A percentile compares a stretch with the other conserved stretches of the same genome.
Evolutionary conservation across 1,140 invertebrate genomes (phyloP).

Genomic region (Idris sp.): DNA sequence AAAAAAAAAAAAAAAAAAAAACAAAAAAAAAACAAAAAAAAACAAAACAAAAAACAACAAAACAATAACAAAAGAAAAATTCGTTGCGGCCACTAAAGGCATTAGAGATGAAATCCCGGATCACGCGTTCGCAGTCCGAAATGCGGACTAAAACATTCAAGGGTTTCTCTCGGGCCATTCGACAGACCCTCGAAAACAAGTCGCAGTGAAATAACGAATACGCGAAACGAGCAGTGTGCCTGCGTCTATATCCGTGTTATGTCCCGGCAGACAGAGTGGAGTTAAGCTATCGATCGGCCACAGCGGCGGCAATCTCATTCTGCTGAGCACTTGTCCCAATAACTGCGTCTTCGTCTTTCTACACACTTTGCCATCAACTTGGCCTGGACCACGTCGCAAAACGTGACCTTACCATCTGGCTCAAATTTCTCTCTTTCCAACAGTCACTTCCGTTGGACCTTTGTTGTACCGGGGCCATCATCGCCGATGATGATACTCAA

Average conservation of each 20-base stretch:
- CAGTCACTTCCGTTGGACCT: slow-evolving; percentile 40
- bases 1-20: too few relatives aligned
- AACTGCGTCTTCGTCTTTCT: slow-evolving; percentile 51
- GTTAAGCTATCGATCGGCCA: slow-evolving; percentile 76
- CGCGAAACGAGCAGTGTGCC: slow-evolving; percentile 49
- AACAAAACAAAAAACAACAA: too few relatives aligned
- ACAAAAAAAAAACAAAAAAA: too few relatives aligned
- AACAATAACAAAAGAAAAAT: too few relatives aligned
- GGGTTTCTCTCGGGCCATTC: slow-evolving; percentile 48
- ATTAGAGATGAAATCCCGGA: slow-evolving; percentile 42
- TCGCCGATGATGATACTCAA: slow-evolving; percentile 43
- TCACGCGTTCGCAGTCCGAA: slow-evolving; percentile 34
- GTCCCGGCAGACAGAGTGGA: slow-evolving; percentile 71
- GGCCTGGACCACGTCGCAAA: slow-evolving; percentile 61
- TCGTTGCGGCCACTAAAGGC: slow-evolving; percentile 39
- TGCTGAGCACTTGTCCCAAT: slow-evolving; percentile 46
- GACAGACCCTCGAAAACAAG: slow-evolving; percentile 41
- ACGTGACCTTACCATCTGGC: slow-evolving; percentile 62
- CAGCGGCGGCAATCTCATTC: slow-evolving; percentile 62
- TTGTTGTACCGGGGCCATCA: slow-evolving; percentile 21
- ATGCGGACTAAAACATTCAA: slow-evolving; percentile 52
- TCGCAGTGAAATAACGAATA: slow-evolving; percentile 52
- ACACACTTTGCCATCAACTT: slow-evolving; percentile 56
- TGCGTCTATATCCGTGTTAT: slow-evolving; percentile 65
- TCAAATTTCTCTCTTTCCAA: slow-evolving; percentile 35